Evolutionary conservation across 1,140 invertebrate genomes (phyloP).

Genomic region (Drosophila miranda): DNA sequence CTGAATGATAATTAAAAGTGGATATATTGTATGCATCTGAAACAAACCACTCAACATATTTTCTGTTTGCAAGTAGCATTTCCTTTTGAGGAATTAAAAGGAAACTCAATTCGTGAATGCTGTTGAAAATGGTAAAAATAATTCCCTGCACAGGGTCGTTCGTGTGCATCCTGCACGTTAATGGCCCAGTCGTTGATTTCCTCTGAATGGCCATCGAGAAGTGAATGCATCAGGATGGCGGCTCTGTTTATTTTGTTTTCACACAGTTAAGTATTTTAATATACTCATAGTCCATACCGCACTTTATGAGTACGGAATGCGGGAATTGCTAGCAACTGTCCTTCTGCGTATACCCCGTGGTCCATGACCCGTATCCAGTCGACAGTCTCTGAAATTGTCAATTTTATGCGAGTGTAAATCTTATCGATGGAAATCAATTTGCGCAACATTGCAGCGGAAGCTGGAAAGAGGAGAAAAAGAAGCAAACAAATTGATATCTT

Average conservation of each 20-base stretch:
- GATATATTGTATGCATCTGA: not conserved
- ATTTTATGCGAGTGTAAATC: slow-evolving; percentile 59
- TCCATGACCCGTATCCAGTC: not conserved
- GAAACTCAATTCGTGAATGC: too few species aligned
- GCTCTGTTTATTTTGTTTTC: too few species aligned
- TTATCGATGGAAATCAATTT: slow-evolving; percentile 71
- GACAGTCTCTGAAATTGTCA: slow-evolving; percentile 41
- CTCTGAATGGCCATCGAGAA: too few species aligned
- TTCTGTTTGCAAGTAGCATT: too few species aligned
- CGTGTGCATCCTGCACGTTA: too few species aligned
- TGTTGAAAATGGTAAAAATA: too few species aligned
- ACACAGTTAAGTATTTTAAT: too few species aligned
- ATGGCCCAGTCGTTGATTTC: too few species aligned
- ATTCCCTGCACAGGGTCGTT: too few species aligned
- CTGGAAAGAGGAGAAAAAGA: slow-evolving; percentile 15
- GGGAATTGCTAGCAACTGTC: slow-evolving; percentile 21
- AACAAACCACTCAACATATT: too few species aligned
- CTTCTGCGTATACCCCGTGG: not conserved
- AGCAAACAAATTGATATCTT: slow-evolving; percentile 59
- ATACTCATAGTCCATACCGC: not conserved
- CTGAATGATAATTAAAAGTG: not conserved
- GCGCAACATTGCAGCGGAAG: slow-evolving; percentile 22
- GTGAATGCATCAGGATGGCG: too few species aligned
- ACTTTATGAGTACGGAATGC: not conserved
- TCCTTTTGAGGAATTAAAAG: too few species aligned